Conservation (phyloP, 2,797 vertebrate genomes). For the Lutjanus argentimaculatus region DNA sequence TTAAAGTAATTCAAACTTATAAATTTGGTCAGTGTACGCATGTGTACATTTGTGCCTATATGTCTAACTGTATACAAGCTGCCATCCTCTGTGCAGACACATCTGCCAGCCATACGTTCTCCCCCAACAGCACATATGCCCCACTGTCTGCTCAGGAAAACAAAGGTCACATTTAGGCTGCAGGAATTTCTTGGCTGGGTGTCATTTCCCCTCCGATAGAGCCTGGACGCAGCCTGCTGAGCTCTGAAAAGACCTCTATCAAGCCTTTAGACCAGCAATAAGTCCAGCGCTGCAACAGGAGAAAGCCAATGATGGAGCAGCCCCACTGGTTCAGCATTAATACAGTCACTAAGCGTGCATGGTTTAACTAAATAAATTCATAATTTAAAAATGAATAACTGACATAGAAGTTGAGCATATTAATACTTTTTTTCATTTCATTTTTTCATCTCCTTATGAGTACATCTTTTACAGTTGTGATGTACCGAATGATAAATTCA, state of each 20-base stretch:
- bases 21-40: not conserved
- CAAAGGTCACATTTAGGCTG: conserved; percentile 81
- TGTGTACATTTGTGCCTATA: not conserved
- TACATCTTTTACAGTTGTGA: not conserved
- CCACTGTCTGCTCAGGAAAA: conserved; percentile 67
- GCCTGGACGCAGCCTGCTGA: conserved; percentile 38
- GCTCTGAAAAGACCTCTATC: conserved; percentile 36
- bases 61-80: conserved; percentile 9
- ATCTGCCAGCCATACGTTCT: conserved; percentile 71
- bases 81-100: conserved; percentile 48
- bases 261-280: not conserved
- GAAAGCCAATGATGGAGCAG: not conserved
- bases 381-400: not conserved
- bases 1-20: not conserved
- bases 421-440: too few species aligned
- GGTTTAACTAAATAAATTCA: not conserved
- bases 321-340: not conserved
- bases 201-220: conserved; percentile 73
- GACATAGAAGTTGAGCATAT: not conserved
- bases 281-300: not conserved
- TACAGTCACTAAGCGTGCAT: not conserved
- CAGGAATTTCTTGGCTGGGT: conserved; percentile 79
- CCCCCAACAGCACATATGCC: conserved; percentile 52
- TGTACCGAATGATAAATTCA: not conserved
- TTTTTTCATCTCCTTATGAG: too few species aligned